Evolutionary conservation across 2,797 vertebrate genomes (phyloP).

Genomic region (Mormyrops attenuatus): DNA sequence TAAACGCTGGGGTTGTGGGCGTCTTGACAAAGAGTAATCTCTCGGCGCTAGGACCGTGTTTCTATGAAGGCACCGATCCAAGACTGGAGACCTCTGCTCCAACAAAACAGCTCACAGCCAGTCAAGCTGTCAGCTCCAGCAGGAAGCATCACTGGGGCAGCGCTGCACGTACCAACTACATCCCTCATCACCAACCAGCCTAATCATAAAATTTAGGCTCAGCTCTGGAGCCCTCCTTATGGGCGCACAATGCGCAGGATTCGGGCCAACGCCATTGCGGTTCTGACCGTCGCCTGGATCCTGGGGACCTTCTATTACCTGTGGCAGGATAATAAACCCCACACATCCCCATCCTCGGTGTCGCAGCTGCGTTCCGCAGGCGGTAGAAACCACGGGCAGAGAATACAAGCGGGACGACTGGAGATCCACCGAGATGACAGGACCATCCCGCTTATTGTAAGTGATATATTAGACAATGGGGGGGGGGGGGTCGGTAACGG

Average conservation of each 20-base stretch:
- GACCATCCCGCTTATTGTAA: constrained; percentile 83
- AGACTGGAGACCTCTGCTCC: constrained; percentile 36
- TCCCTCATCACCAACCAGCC: constrained; percentile 11
- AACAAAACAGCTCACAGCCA: constrained; percentile 34
- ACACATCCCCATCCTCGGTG: constrained; percentile 64
- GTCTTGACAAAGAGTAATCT: constrained; percentile 3
- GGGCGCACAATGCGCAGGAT: constrained; percentile 91
- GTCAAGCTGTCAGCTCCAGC: constrained; percentile 40
- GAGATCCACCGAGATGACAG: constrained; percentile 82
- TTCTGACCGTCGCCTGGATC: constrained; percentile 96
- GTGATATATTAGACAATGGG: constrained; percentile 41
- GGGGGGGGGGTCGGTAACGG: not conserved
- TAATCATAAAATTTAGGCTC: constrained; percentile 36
- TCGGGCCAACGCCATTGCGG: constrained; percentile 95
- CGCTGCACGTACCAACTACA: constrained; percentile 32
- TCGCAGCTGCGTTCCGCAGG: constrained; percentile 50
- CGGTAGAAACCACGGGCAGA: constrained; percentile 58
- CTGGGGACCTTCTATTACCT: constrained; percentile 98
- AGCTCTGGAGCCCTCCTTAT: constrained; percentile 57
- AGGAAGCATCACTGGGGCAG: constrained; percentile 49
- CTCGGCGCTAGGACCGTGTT: constrained; percentile 64
- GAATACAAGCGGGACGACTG: constrained; percentile 60
- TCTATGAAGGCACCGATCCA: constrained; percentile 48
- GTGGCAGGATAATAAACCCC: constrained; percentile 96
- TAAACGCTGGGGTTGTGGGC: not conserved